phyloP scores from a whole-genome alignment of 1,140 invertebrate genomes.

The Pseudachorutes palmiensis region DNA sequence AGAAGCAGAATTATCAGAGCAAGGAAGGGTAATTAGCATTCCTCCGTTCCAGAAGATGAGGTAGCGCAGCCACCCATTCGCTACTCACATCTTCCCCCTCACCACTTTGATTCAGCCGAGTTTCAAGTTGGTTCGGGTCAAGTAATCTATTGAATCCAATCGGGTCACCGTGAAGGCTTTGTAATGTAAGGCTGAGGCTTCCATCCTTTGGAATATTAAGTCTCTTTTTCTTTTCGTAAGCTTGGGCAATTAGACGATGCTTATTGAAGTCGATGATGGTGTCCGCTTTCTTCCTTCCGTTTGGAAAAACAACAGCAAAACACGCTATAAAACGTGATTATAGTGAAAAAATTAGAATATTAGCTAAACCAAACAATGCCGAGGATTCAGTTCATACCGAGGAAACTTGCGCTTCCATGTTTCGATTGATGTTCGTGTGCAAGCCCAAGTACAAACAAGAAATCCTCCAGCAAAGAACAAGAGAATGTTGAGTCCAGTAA shows the following conservation, averaged over 20 bases:
- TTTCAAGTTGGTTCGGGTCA: constrained; percentile 28
- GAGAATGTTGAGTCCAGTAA: constrained; percentile 70
- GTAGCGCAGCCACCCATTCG: constrained; percentile 78
- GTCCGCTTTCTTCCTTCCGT: background rate
- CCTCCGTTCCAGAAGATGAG: constrained; percentile 70
- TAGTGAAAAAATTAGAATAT: background rate
- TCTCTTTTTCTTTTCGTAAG: constrained; percentile 76
- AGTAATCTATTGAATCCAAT: constrained; percentile 51
- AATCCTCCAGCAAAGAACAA: constrained; percentile 72
- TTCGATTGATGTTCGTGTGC: constrained; percentile 70
- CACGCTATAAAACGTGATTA: background rate
- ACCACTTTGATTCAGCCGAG: constrained; percentile 1
- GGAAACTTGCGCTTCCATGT: constrained; percentile 71
- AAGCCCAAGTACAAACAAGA: constrained; percentile 86
- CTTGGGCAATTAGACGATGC: constrained; percentile 81
- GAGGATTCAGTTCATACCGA: background rate
- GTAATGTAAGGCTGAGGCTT: constrained; percentile 73
- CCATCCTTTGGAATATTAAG: constrained; percentile 62
- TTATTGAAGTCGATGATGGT: constrained; percentile 58
- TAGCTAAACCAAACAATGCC: background rate
- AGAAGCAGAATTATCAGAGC: constrained; percentile 36
- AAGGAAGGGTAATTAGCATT: constrained; percentile 55
- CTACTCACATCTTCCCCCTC: constrained; percentile 55
- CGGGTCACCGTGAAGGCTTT: constrained; percentile 78
- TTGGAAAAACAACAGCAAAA: background rate